Evolutionary conservation across 2,888 invertebrate species (phyloP), one percentile per base, ranked within the genome.

Genomic region (Cyrtodaria siliqua): DNA sequence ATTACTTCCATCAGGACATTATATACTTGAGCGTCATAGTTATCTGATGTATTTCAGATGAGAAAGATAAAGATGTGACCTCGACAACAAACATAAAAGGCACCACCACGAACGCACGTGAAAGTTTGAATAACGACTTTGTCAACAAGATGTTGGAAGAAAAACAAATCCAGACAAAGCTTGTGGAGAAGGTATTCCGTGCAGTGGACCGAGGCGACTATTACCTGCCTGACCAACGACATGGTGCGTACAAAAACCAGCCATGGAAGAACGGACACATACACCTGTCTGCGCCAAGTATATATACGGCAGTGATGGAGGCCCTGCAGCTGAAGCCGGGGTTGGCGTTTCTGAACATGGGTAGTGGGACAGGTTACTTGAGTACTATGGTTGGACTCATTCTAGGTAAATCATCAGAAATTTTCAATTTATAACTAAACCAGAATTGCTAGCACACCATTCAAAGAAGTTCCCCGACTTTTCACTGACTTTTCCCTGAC

Each of bases 351-450:
- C 94, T 98, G 66, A 98, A 98, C 91, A 93, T 98, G 63, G 98
- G 98, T 2, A 97, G 97, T n/a, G 98, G 98, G 26, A 97, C 97
- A 9, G 98, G 98, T 0, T 98, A 97, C 93, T 94, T 98, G 50
- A 97, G 96, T 92, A 97, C 97, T 0, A 95, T 97, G 94, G 97
- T 95, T 57, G 98, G 98, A 2, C 94, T 97, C 0, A 86, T 92
- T 38, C 59, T 92, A 59, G 92, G 92, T 92, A 71, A 8, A n/a
- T n/a, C n/a, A n/a, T n/a, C n/a, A n/a, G n/a, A n/a, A n/a, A n/a
- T n/a, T n/a, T n/a, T n/a, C n/a, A n/a, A n/a, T n/a, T n/a, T n/a
- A n/a, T n/a, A n/a, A n/a, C n/a, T n/a, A n/a, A n/a, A n/a, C n/a
- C n/a, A n/a, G n/a, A n/a, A n/a, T n/a, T n/a, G n/a, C n/a, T n/a